Evolutionary conservation across 2,797 vertebrate genomes (phyloP).

Genomic region (Leuciscus waleckii): DNA sequence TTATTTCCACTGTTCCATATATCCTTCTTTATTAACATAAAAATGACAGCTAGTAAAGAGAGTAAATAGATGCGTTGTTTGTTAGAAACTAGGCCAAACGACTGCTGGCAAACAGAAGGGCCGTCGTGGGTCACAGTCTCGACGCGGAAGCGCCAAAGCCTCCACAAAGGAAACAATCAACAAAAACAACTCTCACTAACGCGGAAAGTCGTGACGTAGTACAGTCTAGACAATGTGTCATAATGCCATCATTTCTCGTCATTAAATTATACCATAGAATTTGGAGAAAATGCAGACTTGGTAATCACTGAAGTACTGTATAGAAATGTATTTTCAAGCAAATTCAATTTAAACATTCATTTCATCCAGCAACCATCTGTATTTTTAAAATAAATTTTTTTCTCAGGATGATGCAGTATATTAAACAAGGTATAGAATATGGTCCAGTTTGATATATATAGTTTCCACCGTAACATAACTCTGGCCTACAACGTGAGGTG

Average conservation of each 20-base stretch:
- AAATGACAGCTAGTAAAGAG: slow-evolving; percentile 72
- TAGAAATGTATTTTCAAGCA: neutral
- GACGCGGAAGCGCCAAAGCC: slow-evolving; percentile 64
- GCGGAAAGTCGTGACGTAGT: slow-evolving; percentile 68
- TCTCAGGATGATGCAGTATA: neutral
- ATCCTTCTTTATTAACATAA: slow-evolving; percentile 75
- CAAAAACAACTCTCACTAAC: slow-evolving; percentile 59
- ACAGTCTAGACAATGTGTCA: slow-evolving; percentile 70
- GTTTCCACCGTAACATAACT: neutral
- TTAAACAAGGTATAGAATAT: neutral
- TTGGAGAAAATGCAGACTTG: neutral
- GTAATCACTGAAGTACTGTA: neutral
- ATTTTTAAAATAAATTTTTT: neutral
- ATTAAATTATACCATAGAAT: neutral
- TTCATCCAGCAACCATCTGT: neutral
- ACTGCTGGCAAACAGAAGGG: slow-evolving; percentile 77
- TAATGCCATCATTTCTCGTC: neutral
- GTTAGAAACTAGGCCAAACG: slow-evolving; percentile 84
- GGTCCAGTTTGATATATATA: slow-evolving; percentile 12
- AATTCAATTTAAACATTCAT: neutral
- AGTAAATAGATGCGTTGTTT: slow-evolving; percentile 78
- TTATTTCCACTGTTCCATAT: slow-evolving; percentile 23
- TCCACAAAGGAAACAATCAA: slow-evolving; percentile 76
- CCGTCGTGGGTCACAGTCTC: slow-evolving; percentile 75
- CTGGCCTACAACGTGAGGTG: slow-evolving; percentile 45